These are phyloP conservation scores for Brachystomella parvula DNA, from an alignment of 1,140 invertebrate genomes.

Conservation along the genomic window DNA sequence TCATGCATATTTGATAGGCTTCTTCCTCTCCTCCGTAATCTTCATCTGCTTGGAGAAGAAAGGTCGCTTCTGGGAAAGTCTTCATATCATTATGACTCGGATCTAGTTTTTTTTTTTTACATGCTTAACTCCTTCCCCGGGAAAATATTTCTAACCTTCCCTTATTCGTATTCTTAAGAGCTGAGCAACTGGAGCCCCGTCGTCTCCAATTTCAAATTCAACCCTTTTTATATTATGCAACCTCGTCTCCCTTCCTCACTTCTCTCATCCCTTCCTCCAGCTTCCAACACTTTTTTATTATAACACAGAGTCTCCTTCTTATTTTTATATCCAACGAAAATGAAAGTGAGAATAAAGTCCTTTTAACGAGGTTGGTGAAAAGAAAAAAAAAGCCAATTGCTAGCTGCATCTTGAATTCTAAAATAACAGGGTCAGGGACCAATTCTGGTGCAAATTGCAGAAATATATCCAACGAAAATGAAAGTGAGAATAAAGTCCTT, in stretches of 20 bases:
- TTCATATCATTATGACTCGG: constrained; percentile 31
- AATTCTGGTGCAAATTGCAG: too few species aligned
- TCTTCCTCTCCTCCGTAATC: constrained; percentile 34
- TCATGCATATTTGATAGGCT: constrained; percentile 39
- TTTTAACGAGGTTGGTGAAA: too few species aligned
- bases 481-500: too few species aligned
- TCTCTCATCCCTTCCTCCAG: constrained; percentile 8
- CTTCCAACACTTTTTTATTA: constrained; percentile 3
- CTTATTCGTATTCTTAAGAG: constrained; percentile 18
- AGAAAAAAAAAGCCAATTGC: too few species aligned
- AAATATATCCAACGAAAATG: too few species aligned
- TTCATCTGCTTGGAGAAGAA: too few species aligned
- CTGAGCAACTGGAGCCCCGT: constrained; percentile 2
- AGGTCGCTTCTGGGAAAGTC: background rate
- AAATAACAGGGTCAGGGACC: too few species aligned
- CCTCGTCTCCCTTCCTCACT: background rate
- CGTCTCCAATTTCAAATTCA: constrained; percentile 32
- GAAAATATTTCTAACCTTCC: constrained; percentile 18
- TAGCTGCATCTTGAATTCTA: too few species aligned
- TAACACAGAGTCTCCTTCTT: too few species aligned
- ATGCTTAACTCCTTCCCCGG: constrained; percentile 12
- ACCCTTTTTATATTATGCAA: constrained; percentile 14
- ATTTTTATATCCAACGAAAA: too few species aligned
- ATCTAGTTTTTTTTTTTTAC: constrained; percentile 15
- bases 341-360: too few species aligned